Evolutionary conservation across 2,888 invertebrate species (phyloP).

Genomic region (Leptinotarsa juncta): DNA sequence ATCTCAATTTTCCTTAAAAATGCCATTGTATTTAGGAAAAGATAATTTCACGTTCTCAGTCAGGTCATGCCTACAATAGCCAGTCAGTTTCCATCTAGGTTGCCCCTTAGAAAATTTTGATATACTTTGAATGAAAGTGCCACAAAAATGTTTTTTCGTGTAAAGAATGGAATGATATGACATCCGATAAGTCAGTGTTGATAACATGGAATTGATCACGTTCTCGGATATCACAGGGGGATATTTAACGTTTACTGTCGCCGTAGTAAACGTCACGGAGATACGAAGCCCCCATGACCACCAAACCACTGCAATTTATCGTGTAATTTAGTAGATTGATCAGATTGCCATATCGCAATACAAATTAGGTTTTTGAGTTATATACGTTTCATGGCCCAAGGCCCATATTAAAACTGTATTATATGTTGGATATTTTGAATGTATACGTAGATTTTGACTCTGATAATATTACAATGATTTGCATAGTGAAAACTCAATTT

Average conservation of each 20-base stretch:
- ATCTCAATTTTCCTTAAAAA: no score
- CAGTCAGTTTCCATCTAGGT: not conserved
- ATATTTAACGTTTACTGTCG: not conserved
- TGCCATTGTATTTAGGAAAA: no score
- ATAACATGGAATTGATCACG: conserved; percentile 2
- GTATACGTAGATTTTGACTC: no score
- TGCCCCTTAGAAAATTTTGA: not conserved
- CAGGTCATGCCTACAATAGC: not conserved
- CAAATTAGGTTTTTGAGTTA: not conserved
- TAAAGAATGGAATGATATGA: not conserved
- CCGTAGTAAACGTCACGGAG: conserved; percentile 1
- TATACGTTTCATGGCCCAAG: not conserved
- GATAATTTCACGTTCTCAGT: not conserved
- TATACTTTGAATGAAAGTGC: not conserved
- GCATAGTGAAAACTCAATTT: no score
- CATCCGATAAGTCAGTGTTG: conserved; percentile 3
- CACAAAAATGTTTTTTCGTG: not conserved
- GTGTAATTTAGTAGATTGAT: conserved; percentile 5
- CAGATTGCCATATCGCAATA: not conserved
- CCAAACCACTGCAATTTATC: conserved; percentile 3
- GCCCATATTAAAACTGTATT: not conserved
- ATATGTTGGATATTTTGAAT: not conserved
- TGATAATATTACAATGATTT: no score
- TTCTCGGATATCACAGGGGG: not conserved
- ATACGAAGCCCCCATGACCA: conserved; percentile 4